These are phyloP conservation scores for Augochlora pura DNA, from an alignment of 1,140 invertebrate genomes.

Conservation along the genomic window DNA sequence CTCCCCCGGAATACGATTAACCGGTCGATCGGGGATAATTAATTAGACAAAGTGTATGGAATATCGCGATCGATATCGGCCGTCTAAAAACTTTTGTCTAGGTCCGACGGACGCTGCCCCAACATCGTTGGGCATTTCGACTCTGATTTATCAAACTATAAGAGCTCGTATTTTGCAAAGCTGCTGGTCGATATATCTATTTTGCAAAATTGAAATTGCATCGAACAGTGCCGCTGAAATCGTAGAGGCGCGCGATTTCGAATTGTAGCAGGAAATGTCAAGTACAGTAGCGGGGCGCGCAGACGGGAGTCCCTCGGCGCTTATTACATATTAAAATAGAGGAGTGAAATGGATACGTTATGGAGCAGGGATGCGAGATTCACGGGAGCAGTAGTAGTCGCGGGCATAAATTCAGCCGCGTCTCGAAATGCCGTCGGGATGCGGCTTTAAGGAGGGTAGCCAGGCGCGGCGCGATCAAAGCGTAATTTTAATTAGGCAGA, in stretches of 20 bases:
- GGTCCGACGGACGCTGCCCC: no score
- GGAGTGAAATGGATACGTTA: not conserved
- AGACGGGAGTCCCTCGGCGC: no score
- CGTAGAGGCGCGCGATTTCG: no score
- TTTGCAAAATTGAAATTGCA: no score
- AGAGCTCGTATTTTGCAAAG: no score
- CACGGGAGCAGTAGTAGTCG: not conserved
- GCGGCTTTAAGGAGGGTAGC: constrained; percentile 53
- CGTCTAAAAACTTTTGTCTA: no score
- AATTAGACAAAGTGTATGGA: constrained; percentile 6
- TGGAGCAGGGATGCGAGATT: not conserved
- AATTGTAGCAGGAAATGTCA: no score
- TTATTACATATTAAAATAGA: not conserved
- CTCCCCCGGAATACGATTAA: constrained; percentile 6
- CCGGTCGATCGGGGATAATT: constrained; percentile 1
- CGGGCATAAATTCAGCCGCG: constrained; percentile 25
- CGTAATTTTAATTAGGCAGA: constrained; percentile 80
- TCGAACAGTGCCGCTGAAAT: no score
- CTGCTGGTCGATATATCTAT: no score
- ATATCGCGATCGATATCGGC: not conserved
- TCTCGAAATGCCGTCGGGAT: constrained; percentile 52
- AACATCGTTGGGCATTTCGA: no score
- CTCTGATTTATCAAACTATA: no score
- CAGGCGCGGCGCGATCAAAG: constrained; percentile 76
- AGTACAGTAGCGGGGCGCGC: no score